Percentiles rank a stretch among this genome's conserved stretches.
Evolutionary conservation across 2,797 vertebrate species (phyloP).

Genomic region (Eospalax fontanierii): DNA sequence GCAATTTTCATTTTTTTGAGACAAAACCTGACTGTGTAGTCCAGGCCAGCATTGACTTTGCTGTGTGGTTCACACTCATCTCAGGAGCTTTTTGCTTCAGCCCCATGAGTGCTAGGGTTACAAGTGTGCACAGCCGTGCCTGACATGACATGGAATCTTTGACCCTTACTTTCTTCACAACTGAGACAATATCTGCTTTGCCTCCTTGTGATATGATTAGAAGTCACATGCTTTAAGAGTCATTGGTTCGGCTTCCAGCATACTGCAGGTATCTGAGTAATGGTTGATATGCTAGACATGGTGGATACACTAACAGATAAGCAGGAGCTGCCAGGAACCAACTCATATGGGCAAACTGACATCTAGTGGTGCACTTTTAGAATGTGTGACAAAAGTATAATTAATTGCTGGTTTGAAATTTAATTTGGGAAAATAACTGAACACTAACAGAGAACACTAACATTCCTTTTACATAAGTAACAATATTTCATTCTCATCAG

Average conservation of each 20-base stretch:
- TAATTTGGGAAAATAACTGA: not conserved
- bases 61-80: not conserved
- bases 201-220: not conserved
- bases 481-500: not conserved
- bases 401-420: constrained; percentile 4
- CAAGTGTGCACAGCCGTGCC: no score
- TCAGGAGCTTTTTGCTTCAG: not conserved
- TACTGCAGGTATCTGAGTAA: not conserved
- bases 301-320: not conserved
- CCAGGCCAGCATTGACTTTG: not conserved
- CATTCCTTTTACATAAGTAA: not conserved
- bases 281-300: not conserved
- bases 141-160: not conserved
- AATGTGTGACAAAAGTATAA: constrained; percentile 22
- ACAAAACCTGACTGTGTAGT: not conserved
- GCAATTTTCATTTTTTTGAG: no score
- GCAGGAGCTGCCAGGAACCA: not conserved
- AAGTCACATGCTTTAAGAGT: constrained; percentile 15
- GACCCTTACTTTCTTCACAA: not conserved
- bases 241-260: not conserved
- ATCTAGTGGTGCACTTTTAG: constrained; percentile 79
- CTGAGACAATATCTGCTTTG: not conserved
- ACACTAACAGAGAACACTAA: not conserved
- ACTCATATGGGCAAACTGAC: constrained; percentile 70
- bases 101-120: not conserved